A percentile compares a stretch with the other conserved stretches of the same genome.
These are phyloP conservation scores for Siniperca scherzeri DNA, from an alignment of 2,797 vertebrate species.

Conservation along the genomic window DNA sequence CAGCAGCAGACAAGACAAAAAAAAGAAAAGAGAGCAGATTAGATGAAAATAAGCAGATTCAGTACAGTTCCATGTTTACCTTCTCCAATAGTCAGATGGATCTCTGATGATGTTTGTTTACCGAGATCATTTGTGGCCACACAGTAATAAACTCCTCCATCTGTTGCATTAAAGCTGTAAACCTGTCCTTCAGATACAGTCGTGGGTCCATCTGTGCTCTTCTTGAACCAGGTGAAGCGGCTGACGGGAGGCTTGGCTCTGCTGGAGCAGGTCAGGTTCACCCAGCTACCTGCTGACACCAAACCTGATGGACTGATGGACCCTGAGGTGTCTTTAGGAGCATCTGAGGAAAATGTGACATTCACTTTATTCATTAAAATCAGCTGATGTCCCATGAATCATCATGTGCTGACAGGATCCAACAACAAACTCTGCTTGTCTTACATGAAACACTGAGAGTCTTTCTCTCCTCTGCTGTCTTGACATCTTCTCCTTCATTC, in stretches of 20 bases:
- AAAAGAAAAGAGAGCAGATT: no score
- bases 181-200: neutral
- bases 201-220: neutral
- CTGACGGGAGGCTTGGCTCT: neutral
- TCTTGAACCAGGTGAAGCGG: slow-evolving; percentile 19
- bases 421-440: no score
- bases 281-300: neutral
- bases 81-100: no score
- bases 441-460: no score
- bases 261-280: slow-evolving; percentile 5
- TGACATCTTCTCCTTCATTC: neutral
- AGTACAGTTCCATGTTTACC: no score
- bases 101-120: neutral
- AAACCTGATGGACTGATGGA: neutral
- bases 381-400: no score
- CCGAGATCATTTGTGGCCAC: no score
- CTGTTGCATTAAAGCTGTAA: slow-evolving; percentile 12
- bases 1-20: no score
- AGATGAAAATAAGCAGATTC: no score
- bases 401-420: neutral
- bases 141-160: slow-evolving; percentile 1
- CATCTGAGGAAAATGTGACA: neutral
- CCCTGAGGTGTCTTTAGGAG: neutral
- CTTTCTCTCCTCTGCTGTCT: no score
- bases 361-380: neutral